A percentile compares a stretch with the other conserved stretches of the same genome.
Evolutionary conservation across 2,113 vertebrate species (phyloP).

Genomic region (Rhynchopsitta pachyrhyncha): DNA sequence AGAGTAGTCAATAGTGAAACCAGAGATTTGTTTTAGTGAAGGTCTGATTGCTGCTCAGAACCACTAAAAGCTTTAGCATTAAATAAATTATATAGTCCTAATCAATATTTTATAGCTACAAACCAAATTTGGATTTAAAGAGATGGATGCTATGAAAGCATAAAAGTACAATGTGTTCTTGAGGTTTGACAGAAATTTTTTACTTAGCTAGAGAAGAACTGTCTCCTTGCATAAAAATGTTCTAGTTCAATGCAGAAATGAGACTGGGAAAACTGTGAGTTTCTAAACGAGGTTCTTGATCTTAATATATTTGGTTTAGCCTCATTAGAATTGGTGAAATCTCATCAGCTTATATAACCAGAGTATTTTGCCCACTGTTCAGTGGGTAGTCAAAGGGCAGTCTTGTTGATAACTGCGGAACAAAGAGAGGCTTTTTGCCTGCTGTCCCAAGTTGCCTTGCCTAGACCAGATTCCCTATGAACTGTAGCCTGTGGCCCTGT

Average conservation of each 20-base stretch:
- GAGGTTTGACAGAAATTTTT: slow-evolving; percentile 46
- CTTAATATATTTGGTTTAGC: not conserved
- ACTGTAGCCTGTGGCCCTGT: not conserved
- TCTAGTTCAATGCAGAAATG: not conserved
- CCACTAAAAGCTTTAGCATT: slow-evolving; percentile 44
- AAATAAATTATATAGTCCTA: slow-evolving; percentile 45
- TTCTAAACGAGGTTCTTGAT: not conserved
- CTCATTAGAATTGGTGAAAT: not conserved
- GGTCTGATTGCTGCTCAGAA: slow-evolving; percentile 6
- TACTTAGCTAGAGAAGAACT: slow-evolving; percentile 11
- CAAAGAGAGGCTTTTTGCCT: not conserved
- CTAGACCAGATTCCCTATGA: not conserved
- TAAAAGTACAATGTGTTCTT: slow-evolving; percentile 31
- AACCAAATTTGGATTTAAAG: slow-evolving; percentile 37
- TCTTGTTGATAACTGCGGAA: not conserved
- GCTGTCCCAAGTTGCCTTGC: not conserved
- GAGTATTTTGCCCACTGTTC: not conserved
- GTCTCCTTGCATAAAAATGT: not conserved
- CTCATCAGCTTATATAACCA: not conserved
- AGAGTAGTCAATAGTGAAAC: not conserved
- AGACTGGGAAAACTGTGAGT: not conserved
- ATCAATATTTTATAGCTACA: slow-evolving; percentile 47
- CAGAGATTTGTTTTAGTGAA: not conserved
- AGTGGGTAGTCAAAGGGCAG: not conserved
- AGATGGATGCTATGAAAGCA: not conserved